Evolutionary conservation across 1,140 invertebrate genomes (phyloP), one percentile per base, ranked within the genome.

Genomic region (Apis florea): DNA sequence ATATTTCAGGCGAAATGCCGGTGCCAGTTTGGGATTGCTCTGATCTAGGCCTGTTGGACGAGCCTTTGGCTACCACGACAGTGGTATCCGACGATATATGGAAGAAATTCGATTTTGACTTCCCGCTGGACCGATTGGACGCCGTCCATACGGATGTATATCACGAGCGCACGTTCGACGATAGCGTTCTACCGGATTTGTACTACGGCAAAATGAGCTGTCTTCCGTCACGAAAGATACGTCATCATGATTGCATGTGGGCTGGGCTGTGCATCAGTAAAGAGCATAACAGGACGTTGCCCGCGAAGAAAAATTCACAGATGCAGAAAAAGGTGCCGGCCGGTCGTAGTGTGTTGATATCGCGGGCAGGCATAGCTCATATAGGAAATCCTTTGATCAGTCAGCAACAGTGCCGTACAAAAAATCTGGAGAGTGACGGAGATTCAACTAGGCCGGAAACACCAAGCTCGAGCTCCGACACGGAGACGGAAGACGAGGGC

Each of bases 211-310:
- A 87, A 56, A 76, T 70, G 51, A 82, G 84, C 26, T 90, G 87
- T 31, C 82, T 82, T 66, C 79, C 76, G 9, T 91, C 85, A 3
- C 85, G 87, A 1, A 90, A 94, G 88, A 93, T 95, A 11, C 86
- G 94, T 24, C 94, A 95, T 83, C 95, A 96, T 92, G 96, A 96
- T 87, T 96, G 95, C 89, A 96, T 96, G 95, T 96, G 95, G 95
- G 95, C 95, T 0, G 95, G 95, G 0, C 91, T 94, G 21, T 95
- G 95, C 87, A 93, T 92, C 79, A 94, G 93, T 77, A 94, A 94
- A 73, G 94, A 95, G 69, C 94, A 95, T 85, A 91, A 91, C 75
- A 88, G 88, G 64, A 90, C 87, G 17, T 80, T 90, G 69, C 90
- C 91, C 4, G 86, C 89, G 12, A 91, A 89, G 58, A 91, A 86